Percentiles rank a stretch among this genome's conserved stretches.
phyloP scores from a whole-genome alignment of 2,888 invertebrate species.

The Dryomyza anilis region DNA sequence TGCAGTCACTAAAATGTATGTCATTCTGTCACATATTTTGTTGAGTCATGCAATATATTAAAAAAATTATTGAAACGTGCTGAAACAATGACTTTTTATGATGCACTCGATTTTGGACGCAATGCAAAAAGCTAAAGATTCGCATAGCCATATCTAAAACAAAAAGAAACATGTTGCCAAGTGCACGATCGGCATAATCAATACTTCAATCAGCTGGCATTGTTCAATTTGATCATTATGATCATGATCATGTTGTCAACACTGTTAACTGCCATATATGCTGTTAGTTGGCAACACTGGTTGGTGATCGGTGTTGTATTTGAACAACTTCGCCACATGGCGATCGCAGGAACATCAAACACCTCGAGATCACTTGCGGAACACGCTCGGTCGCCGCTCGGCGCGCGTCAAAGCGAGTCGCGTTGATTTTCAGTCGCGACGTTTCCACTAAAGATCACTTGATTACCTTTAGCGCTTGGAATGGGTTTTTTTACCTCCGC shows the following conservation, averaged over 20 bases:
- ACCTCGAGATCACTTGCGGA: background rate
- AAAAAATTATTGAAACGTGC: too few relatives aligned
- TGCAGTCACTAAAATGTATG: too few relatives aligned
- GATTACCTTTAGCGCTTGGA: conserved; percentile 30
- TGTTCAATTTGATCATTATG: background rate
- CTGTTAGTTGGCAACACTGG: background rate
- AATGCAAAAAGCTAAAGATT: too few relatives aligned
- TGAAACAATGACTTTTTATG: too few relatives aligned
- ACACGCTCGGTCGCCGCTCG: background rate
- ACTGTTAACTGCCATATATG: too few relatives aligned
- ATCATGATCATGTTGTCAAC: background rate
- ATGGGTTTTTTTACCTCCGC: background rate
- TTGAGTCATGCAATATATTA: too few relatives aligned
- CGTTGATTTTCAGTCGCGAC: too few relatives aligned
- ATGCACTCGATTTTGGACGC: too few relatives aligned
- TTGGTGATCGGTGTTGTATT: background rate
- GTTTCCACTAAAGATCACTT: conserved; percentile 34
- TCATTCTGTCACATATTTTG: too few relatives aligned
- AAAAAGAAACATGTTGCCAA: background rate
- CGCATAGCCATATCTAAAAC: background rate
- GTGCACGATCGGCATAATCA: background rate
- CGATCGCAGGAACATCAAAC: background rate
- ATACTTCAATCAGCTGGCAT: too few relatives aligned
- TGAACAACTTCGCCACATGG: background rate
- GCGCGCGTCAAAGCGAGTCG: background rate